A percentile compares a stretch with the other conserved stretches of the same genome.
Evolutionary conservation across 2,888 invertebrate genomes (phyloP).

Genomic region (Anthophora plumipes): DNA sequence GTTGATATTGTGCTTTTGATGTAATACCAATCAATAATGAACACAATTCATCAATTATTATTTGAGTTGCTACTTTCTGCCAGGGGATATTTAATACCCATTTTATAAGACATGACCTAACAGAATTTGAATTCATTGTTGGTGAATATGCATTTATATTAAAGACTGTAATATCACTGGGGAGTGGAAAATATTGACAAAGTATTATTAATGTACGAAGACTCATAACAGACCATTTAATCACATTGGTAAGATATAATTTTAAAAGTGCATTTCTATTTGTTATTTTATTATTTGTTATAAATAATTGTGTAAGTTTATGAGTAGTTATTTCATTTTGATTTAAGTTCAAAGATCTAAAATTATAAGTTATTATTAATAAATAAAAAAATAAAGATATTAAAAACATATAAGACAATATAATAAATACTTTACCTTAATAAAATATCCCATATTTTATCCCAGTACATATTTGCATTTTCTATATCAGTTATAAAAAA

Average conservation of each 20-base stretch:
- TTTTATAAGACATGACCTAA: constrained; percentile 74
- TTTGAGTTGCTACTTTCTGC: constrained; percentile 55
- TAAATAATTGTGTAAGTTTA: constrained; percentile 83
- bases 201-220: constrained; percentile 82
- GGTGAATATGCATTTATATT: constrained; percentile 58
- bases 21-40: constrained; percentile 74
- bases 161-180: constrained; percentile 70
- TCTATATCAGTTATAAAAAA: constrained; percentile 62
- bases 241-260: constrained; percentile 83
- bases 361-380: constrained; percentile 51
- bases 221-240: constrained; percentile 81
- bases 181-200: constrained; percentile 79
- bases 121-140: constrained; percentile 61
- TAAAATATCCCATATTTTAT: constrained; percentile 82
- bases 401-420: not conserved
- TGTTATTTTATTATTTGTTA: constrained; percentile 78
- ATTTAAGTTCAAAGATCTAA: constrained; percentile 85
- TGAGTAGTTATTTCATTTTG: constrained; percentile 84
- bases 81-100: constrained; percentile 76
- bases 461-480: constrained; percentile 77
- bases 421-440: constrained; percentile 79
- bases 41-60: constrained; percentile 73
- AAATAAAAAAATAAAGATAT: not conserved
- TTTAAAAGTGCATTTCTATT: constrained; percentile 81
- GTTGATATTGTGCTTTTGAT: constrained; percentile 58